Percentiles rank a stretch among this genome's conserved stretches.
These are phyloP conservation scores for Symphodus melops DNA, from an alignment of 2,113 vertebrate genomes.

Conservation along the genomic window DNA sequence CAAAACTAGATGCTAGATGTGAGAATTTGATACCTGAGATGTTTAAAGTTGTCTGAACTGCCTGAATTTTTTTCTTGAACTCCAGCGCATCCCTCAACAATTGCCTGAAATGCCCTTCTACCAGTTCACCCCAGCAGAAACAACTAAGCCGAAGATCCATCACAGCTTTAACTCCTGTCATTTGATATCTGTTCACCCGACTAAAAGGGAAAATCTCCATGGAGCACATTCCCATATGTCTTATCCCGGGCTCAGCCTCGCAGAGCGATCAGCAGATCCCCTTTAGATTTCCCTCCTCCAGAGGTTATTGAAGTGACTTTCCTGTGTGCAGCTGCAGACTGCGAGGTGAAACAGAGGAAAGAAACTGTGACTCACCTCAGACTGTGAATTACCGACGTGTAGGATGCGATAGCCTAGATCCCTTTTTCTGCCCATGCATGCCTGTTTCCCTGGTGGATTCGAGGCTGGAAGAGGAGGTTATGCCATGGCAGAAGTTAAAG, in stretches of 20 bases:
- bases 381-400: constrained; percentile 73
- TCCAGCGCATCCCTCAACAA: constrained; percentile 27
- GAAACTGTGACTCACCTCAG: constrained; percentile 78
- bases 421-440: constrained; percentile 70
- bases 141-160: constrained; percentile 38
- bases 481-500: constrained; percentile 77
- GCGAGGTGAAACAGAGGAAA: constrained; percentile 60
- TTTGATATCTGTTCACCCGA: constrained; percentile 46
- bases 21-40: background rate
- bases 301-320: constrained; percentile 55
- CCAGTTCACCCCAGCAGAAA: constrained; percentile 18
- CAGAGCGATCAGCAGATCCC: constrained; percentile 44
- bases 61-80: constrained; percentile 21
- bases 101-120: constrained; percentile 14
- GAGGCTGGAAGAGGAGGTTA: constrained; percentile 54
- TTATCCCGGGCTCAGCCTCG: constrained; percentile 52
- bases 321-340: constrained; percentile 18
- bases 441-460: constrained; percentile 55
- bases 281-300: constrained; percentile 39
- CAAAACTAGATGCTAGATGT: constrained; percentile 36
- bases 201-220: constrained; percentile 43
- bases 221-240: constrained; percentile 40
- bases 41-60: constrained; percentile 66
- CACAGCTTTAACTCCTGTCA: constrained; percentile 43
- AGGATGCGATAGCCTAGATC: constrained; percentile 70